These are phyloP conservation scores for Bufotes viridis DNA, from an alignment of 2,797 vertebrate genomes.

Conservation along the genomic window DNA sequence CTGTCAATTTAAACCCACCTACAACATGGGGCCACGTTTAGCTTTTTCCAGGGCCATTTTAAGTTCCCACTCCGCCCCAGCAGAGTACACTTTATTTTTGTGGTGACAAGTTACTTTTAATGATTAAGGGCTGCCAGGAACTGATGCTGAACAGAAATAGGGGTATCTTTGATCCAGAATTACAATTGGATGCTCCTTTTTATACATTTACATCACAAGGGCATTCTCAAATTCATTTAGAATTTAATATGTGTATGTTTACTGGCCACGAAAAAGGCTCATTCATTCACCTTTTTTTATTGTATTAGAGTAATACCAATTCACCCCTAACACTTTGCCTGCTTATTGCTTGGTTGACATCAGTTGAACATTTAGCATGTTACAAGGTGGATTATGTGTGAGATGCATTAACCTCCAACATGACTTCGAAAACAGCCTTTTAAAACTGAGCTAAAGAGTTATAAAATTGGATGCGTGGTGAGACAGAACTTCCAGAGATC, in stretches of 20 bases:
- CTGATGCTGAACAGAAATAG: constrained; percentile 3
- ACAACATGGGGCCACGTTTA: no score
- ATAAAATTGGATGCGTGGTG: constrained; percentile 55
- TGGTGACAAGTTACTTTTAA: background rate
- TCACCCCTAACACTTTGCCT: constrained; percentile 57
- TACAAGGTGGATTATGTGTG: constrained; percentile 61
- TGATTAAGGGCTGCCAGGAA: constrained; percentile 37
- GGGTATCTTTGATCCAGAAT: constrained; percentile 25
- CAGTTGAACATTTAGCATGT: constrained; percentile 59
- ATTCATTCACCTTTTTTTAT: constrained; percentile 58
- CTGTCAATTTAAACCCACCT: no score
- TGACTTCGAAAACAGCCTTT: constrained; percentile 61
- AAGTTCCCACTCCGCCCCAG: no score
- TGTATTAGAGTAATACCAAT: constrained; percentile 59
- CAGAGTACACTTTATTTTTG: no score
- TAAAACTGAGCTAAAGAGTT: constrained; percentile 60
- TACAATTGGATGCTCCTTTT: background rate
- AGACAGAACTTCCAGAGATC: constrained; percentile 52
- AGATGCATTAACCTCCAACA: constrained; percentile 62
- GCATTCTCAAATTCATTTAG: constrained; percentile 48
- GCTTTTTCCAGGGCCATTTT: no score
- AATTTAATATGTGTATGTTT: constrained; percentile 53
- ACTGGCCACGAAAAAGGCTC: constrained; percentile 37
- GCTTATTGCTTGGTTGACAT: constrained; percentile 60
- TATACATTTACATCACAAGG: constrained; percentile 56